A percentile compares a stretch with the other conserved stretches of the same genome.
Conservation (phyloP, 2,888 invertebrate species). For the Phasia obesa region DNA sequence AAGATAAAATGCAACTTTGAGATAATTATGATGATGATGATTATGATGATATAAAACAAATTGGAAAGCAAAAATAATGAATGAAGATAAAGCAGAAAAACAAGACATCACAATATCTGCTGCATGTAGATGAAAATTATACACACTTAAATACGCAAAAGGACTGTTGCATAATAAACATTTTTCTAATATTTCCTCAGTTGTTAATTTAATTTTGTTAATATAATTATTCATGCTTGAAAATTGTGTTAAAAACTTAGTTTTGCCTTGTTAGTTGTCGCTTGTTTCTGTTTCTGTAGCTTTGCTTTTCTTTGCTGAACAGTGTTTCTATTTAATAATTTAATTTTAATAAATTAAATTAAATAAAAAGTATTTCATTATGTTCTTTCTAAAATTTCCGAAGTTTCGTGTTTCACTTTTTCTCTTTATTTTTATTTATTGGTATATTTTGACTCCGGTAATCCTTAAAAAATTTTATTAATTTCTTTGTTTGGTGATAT, state of each 20-base stretch:
- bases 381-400: no score
- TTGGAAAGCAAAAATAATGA: neutral
- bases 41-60: neutral
- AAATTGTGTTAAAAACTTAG: constrained; percentile 72
- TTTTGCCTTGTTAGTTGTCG: neutral
- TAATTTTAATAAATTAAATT: no score
- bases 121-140: neutral
- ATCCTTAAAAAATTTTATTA: no score
- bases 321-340: no score
- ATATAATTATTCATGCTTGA: constrained; percentile 78
- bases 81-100: no score
- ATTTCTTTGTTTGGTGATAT: no score
- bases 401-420: no score
- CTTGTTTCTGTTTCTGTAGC: neutral
- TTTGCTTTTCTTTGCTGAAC: neutral
- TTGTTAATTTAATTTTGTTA: constrained; percentile 19
- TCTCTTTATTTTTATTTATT: no score
- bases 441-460: no score
- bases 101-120: neutral
- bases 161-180: neutral
- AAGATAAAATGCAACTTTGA: neutral
- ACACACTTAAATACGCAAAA: neutral
- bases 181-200: neutral
- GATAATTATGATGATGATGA: constrained; percentile 15
- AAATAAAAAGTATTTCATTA: no score